Evolutionary conservation across 53 echinoderm and acorn worm species (phyloP).

Genomic region (Astropecten irregularis): DNA sequence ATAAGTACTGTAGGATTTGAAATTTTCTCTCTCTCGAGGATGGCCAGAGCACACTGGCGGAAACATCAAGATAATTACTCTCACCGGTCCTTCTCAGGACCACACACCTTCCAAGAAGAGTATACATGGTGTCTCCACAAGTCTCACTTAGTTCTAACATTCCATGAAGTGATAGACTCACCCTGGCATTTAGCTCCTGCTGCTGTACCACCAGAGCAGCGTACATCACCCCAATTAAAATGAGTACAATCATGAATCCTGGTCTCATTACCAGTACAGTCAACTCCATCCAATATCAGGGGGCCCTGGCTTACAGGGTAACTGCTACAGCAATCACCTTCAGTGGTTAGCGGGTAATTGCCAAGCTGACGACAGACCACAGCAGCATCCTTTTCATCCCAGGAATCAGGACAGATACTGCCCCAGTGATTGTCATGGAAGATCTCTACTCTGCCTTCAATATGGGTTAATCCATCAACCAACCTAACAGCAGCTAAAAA

Average conservation of each 20-base stretch:
- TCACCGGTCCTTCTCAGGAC: too few species aligned
- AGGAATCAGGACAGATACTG: constrained; percentile 64
- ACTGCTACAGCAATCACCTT: constrained; percentile 33
- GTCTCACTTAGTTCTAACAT: too few species aligned
- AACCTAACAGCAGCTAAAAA: constrained; percentile 71
- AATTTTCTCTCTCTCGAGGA: too few species aligned
- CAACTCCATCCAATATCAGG: constrained; percentile 33
- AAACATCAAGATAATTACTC: too few species aligned
- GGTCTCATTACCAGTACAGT: constrained; percentile 68
- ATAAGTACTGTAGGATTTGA: too few species aligned
- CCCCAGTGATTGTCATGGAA: constrained; percentile 72
- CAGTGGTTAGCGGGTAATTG: constrained; percentile 58
- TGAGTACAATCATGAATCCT: constrained; percentile 61
- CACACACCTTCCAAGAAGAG: too few species aligned
- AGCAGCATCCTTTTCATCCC: constrained; percentile 72
- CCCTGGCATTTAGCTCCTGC: constrained; percentile 70
- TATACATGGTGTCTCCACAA: too few species aligned
- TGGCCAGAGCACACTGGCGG: too few species aligned
- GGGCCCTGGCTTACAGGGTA: neutral
- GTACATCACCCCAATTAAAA: neutral
- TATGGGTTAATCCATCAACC: constrained; percentile 30
- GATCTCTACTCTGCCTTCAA: constrained; percentile 76
- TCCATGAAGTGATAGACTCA: too few species aligned
- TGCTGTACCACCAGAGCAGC: constrained; percentile 14
- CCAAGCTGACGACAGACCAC: constrained; percentile 88